phyloP scores from a whole-genome alignment of 1,140 invertebrate species.

The Drosophila bifasciata region DNA sequence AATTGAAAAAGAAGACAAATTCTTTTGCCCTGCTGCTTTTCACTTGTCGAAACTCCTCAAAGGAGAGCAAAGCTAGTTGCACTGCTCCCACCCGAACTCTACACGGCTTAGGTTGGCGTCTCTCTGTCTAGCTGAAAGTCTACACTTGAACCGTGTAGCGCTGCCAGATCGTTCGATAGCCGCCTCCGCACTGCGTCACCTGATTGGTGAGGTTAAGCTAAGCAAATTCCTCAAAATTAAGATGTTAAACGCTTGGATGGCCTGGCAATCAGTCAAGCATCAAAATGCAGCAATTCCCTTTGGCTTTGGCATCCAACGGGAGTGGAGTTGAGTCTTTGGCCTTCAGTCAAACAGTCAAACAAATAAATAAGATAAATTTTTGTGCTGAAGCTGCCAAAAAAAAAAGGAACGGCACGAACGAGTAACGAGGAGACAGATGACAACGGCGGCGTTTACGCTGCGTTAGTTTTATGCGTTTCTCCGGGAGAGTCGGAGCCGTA shows the following conservation, averaged over 20 bases:
- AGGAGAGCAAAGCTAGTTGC: background rate
- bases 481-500: constrained; percentile 19
- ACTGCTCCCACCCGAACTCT: background rate
- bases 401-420: constrained; percentile 29
- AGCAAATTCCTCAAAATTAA: background rate
- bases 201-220: background rate
- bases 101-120: too few relatives aligned
- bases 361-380: constrained; percentile 79
- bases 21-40: background rate
- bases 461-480: constrained; percentile 81
- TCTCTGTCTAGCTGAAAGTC: background rate
- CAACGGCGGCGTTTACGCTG: constrained; percentile 68
- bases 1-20: too few relatives aligned
- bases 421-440: constrained; percentile 48
- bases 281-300: constrained; percentile 70
- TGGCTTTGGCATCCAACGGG: too few relatives aligned
- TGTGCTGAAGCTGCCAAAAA: constrained; percentile 73
- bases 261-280: constrained; percentile 74
- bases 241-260: background rate
- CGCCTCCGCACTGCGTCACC: constrained; percentile 1
- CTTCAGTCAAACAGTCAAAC: constrained; percentile 60
- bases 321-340: constrained; percentile 38
- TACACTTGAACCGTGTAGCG: background rate
- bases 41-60: background rate
- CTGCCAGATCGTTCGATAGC: constrained; percentile 10